Evolutionary conservation across 2,888 invertebrate species (phyloP).

Genomic region (Leptodirus hochenwartii): DNA sequence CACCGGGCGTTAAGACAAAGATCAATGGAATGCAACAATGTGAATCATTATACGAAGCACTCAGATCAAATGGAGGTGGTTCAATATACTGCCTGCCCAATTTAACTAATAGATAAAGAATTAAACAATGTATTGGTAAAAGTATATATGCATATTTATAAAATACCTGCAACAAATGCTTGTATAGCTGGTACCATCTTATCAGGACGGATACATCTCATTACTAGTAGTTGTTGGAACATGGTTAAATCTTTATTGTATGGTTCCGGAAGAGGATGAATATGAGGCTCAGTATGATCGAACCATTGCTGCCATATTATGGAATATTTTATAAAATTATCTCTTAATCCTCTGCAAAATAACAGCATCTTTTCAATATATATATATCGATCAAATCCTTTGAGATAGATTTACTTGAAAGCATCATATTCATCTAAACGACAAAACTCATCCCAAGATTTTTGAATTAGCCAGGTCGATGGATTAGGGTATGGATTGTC

Average conservation of each 20-base stretch:
- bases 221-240: conserved; percentile 60
- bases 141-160: not conserved
- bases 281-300: conserved; percentile 58
- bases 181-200: conserved; percentile 70
- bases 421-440: conserved; percentile 34
- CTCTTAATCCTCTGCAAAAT: conserved; percentile 36
- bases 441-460: conserved; percentile 65
- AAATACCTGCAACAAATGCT: conserved; percentile 42
- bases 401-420: conserved; percentile 23
- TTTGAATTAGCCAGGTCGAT: conserved; percentile 46
- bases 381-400: conserved; percentile 1
- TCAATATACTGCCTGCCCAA: conserved; percentile 68
- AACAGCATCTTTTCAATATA: not conserved
- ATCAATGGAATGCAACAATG: conserved; percentile 76
- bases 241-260: conserved; percentile 42
- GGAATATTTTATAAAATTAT: conserved; percentile 39
- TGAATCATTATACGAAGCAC: conserved; percentile 69
- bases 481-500: conserved; percentile 58
- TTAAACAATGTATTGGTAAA: too few relatives aligned
- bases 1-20: conserved; percentile 82
- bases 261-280: conserved; percentile 44
- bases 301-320: conserved; percentile 55
- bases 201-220: conserved; percentile 72
- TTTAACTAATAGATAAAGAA: conserved; percentile 31
- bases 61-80: conserved; percentile 78